Evolutionary conservation across 1,140 invertebrate species (phyloP).

Genomic region (Formica selysi): DNA sequence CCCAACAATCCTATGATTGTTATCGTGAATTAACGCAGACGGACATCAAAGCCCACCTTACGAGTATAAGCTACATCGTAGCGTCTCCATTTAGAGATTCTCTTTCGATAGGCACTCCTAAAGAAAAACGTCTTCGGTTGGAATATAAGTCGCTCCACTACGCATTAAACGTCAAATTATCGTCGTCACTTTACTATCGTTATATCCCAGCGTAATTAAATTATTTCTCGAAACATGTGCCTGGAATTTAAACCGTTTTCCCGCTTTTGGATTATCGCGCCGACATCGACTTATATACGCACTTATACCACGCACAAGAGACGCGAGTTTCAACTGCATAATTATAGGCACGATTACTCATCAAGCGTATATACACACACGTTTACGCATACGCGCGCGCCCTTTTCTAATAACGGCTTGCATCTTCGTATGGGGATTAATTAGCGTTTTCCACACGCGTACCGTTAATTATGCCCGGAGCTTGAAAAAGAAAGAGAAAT

Average conservation of each 20-base stretch:
- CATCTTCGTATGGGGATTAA: constrained; percentile 65
- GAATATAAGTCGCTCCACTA: constrained; percentile 4
- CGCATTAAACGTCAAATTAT: constrained; percentile 68
- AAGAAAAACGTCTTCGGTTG: neutral
- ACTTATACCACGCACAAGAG: constrained; percentile 30
- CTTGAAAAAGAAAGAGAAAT: constrained; percentile 37
- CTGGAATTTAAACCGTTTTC: constrained; percentile 68
- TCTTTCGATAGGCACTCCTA: neutral
- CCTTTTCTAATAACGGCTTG: constrained; percentile 70
- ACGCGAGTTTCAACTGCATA: constrained; percentile 64
- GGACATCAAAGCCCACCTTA: constrained; percentile 10
- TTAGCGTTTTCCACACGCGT: constrained; percentile 68
- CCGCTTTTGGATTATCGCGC: constrained; percentile 66
- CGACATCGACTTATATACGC: constrained; percentile 16
- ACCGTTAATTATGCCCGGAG: constrained; percentile 53
- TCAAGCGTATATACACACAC: constrained; percentile 13
- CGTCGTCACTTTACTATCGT: constrained; percentile 55
- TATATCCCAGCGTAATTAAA: constrained; percentile 69
- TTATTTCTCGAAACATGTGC: constrained; percentile 59
- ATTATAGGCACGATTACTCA: constrained; percentile 71
- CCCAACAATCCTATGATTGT: constrained; percentile 1
- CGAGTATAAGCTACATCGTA: neutral
- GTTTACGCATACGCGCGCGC: neutral
- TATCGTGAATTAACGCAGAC: constrained; percentile 44
- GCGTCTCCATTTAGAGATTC: constrained; percentile 21